phyloP scores from a whole-genome alignment of 2,113 vertebrate genomes.

The Menidia beryllina region DNA sequence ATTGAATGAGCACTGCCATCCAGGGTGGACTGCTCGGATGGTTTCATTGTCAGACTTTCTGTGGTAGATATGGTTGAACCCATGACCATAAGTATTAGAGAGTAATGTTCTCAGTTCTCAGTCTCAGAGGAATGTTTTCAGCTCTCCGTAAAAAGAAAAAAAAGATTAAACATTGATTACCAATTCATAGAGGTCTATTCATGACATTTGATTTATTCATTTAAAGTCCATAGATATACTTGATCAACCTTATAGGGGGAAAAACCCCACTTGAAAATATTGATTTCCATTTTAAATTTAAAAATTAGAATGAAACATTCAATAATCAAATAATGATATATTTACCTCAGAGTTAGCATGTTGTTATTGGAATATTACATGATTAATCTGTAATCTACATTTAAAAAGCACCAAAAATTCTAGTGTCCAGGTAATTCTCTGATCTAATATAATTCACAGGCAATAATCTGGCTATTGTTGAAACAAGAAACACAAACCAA shows the following conservation, averaged over 20 bases:
- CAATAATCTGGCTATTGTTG: slow-evolving; percentile 1
- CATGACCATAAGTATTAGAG: too few relatives aligned
- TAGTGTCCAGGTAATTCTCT: slow-evolving; percentile 16
- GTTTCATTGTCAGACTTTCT: slow-evolving; percentile 1
- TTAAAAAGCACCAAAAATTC: not conserved
- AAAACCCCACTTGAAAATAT: not conserved
- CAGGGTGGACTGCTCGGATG: not conserved
- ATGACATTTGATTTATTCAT: slow-evolving; percentile 6
- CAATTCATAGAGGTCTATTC: too few relatives aligned
- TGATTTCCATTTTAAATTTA: too few relatives aligned
- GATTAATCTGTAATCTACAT: not conserved
- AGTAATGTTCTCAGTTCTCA: too few relatives aligned
- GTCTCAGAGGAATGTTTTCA: not conserved
- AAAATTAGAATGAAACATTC: too few relatives aligned
- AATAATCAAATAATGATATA: too few relatives aligned
- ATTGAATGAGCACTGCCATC: not conserved
- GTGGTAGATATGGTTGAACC: not conserved
- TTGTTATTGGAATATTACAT: not conserved
- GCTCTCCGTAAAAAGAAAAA: not conserved
- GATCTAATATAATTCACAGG: not conserved
- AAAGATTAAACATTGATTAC: too few relatives aligned
- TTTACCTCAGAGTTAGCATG: slow-evolving; percentile 27
- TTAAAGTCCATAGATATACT: not conserved
- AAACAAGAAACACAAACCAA: not conserved
- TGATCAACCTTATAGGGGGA: not conserved